phyloP scores from a whole-genome alignment of 2,888 invertebrate species.

The Melinopterus prodromus region DNA sequence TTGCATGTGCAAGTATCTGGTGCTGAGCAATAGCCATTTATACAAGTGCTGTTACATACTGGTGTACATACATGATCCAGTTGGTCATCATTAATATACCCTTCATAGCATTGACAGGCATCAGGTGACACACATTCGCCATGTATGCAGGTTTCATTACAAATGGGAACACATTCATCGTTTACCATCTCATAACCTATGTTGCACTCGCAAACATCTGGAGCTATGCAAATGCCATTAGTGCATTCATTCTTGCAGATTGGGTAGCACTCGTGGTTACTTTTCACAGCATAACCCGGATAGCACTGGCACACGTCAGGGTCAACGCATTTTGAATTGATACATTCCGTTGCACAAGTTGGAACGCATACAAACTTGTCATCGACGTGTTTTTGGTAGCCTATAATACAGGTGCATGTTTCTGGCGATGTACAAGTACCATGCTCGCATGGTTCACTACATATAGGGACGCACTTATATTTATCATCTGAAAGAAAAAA shows the following conservation, averaged over 20 bases:
- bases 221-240: conserved; percentile 61
- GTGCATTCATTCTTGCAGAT: conserved; percentile 60
- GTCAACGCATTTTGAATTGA: conserved; percentile 45
- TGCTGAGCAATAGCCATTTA: conserved; percentile 38
- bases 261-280: conserved; percentile 61
- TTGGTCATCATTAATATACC: conserved; percentile 29
- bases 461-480: conserved; percentile 32
- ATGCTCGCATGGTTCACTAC: conserved; percentile 32
- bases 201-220: conserved; percentile 64
- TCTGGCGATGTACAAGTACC: conserved; percentile 35
- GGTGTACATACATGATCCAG: conserved; percentile 35
- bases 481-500: conserved; percentile 13
- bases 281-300: conserved; percentile 18
- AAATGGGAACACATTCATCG: conserved; percentile 42
- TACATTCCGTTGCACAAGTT: conserved; percentile 38
- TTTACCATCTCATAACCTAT: conserved; percentile 46
- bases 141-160: conserved; percentile 42
- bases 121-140: conserved; percentile 45
- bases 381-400: conserved; percentile 28
- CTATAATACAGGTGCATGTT: conserved; percentile 32
- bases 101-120: conserved; percentile 44
- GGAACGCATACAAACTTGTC: conserved; percentile 50
- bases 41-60: conserved; percentile 37
- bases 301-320: conserved; percentile 43
- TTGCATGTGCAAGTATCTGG: conserved; percentile 40